Evolutionary conservation across 2,888 invertebrate genomes (phyloP).

Genomic region (Drosophila melanosoma): DNA sequence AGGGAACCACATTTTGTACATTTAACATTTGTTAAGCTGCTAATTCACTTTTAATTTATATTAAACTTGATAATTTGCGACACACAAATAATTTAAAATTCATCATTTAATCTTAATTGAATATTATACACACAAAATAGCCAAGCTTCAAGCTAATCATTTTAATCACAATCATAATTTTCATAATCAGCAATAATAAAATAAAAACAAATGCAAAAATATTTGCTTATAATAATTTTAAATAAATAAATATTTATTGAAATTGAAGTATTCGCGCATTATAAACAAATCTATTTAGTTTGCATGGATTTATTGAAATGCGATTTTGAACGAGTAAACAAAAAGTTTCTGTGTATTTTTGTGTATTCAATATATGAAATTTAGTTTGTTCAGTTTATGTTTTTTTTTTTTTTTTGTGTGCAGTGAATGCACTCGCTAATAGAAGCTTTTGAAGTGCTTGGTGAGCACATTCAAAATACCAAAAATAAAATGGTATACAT

Average conservation of each 20-base stretch:
- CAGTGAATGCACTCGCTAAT: slow-evolving; percentile 29
- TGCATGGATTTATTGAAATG: slow-evolving; percentile 1
- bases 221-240: neutral
- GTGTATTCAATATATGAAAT: slow-evolving; percentile 25
- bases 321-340: neutral
- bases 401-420: slow-evolving; percentile 11
- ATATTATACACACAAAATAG: neutral
- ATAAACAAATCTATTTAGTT: neutral
- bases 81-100: too few species aligned
- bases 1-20: neutral
- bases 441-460: slow-evolving; percentile 22
- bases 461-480: slow-evolving; percentile 16
- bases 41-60: too few species aligned
- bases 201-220: neutral
- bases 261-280: neutral
- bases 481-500: slow-evolving; percentile 33
- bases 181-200: neutral
- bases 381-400: slow-evolving; percentile 5
- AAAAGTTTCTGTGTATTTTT: slow-evolving; percentile 12
- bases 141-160: neutral
- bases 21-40: neutral
- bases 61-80: too few species aligned
- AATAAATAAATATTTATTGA: neutral
- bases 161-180: neutral
- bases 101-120: too few species aligned